Conservation (phyloP, 1,140 invertebrate species). For the Panagrolaimus sp. region DNA sequence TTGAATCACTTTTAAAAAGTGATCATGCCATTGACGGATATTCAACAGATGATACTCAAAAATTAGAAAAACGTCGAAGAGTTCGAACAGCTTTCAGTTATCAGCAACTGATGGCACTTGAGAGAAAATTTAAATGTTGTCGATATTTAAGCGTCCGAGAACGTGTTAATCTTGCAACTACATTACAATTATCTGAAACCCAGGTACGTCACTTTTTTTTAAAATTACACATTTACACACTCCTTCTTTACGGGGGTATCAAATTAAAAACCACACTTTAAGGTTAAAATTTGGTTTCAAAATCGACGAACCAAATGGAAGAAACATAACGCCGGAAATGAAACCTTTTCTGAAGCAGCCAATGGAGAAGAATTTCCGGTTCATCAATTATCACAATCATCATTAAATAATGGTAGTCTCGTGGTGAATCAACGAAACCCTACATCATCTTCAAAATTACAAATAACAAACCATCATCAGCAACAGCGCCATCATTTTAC, state of each 20-base stretch:
- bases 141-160: constrained; percentile 95
- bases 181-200: constrained; percentile 89
- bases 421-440: too few relatives aligned
- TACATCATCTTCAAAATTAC: not conserved
- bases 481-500: too few relatives aligned
- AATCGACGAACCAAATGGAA: constrained; percentile 98
- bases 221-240: not conserved
- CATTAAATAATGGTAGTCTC: too few relatives aligned
- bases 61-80: constrained; percentile 74
- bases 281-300: constrained; percentile 63
- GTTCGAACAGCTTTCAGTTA: constrained; percentile 97
- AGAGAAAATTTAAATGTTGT: constrained; percentile 99
- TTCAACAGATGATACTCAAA: not conserved
- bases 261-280: constrained; percentile 12
- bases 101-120: constrained; percentile 89
- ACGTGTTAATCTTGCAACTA: constrained; percentile 85
- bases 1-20: too few relatives aligned
- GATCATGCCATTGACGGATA: too few relatives aligned
- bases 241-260: not conserved
- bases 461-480: too few relatives aligned
- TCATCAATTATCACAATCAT: too few relatives aligned
- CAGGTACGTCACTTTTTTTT: constrained; percentile 68
- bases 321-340: constrained; percentile 73
- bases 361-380: too few relatives aligned
- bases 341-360: not conserved